phyloP scores from a whole-genome alignment of 2,113 vertebrate genomes.

The Engraulis encrasicolus region DNA sequence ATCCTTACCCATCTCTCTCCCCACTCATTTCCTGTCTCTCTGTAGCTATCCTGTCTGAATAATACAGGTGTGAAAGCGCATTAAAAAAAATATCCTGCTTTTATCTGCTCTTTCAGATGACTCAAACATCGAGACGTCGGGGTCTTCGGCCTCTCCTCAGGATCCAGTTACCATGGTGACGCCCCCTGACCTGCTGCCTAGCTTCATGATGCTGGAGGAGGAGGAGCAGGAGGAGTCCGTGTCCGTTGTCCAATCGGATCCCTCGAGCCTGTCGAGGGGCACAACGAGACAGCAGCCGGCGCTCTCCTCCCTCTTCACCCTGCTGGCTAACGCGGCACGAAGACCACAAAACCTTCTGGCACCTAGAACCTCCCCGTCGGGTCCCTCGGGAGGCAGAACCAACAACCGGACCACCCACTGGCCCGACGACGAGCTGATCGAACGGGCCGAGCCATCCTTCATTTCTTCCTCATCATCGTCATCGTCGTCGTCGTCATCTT shows the following conservation, averaged over 20 bases:
- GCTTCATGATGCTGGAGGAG: constrained; percentile 56
- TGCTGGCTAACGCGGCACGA: constrained; percentile 70
- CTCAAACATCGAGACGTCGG: constrained; percentile 71
- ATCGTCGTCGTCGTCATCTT: constrained; percentile 52
- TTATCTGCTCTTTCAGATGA: constrained; percentile 66
- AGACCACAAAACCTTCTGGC: constrained; percentile 71
- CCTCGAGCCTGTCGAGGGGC: constrained; percentile 55
- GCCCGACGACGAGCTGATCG: constrained; percentile 72
- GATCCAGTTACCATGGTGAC: constrained; percentile 53
- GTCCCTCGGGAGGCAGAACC: constrained; percentile 74
- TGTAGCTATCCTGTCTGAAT: too few relatives aligned
- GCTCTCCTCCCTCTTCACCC: constrained; percentile 73
- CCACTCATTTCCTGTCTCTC: too few relatives aligned
- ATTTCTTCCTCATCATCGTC: constrained; percentile 53
- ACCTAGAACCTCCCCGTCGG: constrained; percentile 66
- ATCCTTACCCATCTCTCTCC: too few relatives aligned
- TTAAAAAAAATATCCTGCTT: neutral
- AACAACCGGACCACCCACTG: constrained; percentile 76
- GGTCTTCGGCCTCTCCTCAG: constrained; percentile 60
- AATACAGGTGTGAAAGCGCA: too few relatives aligned
- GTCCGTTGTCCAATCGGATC: constrained; percentile 59
- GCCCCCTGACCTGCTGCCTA: constrained; percentile 53
- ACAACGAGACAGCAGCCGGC: constrained; percentile 67
- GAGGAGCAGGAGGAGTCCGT: constrained; percentile 56
- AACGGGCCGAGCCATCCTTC: constrained; percentile 67